These are phyloP conservation scores for Orius insidiosus DNA, from an alignment of 1,140 invertebrate genomes.

Conservation along the genomic window DNA sequence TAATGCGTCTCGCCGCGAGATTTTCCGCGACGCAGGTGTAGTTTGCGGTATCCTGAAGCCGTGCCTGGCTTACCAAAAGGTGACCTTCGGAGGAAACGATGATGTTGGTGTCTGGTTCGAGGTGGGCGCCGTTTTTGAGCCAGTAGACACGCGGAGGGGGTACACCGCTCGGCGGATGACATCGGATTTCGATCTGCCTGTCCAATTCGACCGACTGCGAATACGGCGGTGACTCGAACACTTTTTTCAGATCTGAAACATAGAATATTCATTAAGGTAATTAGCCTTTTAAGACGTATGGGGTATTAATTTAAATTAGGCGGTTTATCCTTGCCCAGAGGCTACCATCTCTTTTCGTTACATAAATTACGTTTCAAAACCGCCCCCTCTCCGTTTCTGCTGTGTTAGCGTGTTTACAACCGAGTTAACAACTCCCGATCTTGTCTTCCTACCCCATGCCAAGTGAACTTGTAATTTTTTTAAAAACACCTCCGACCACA, in stretches of 20 bases:
- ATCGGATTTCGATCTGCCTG: slow-evolving; percentile 68
- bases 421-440: too few species aligned
- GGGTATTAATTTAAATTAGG: background rate
- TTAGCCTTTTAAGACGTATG: background rate
- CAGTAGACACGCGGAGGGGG: slow-evolving; percentile 63
- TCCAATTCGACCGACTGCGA: slow-evolving; percentile 68
- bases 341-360: too few species aligned
- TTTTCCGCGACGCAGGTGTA: slow-evolving; percentile 95
- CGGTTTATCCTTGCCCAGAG: too few species aligned
- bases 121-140: slow-evolving; percentile 19
- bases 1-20: slow-evolving; percentile 69
- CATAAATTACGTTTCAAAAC: too few species aligned
- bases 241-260: slow-evolving; percentile 60
- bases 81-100: slow-evolving; percentile 28
- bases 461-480: too few species aligned
- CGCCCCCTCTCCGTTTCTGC: too few species aligned
- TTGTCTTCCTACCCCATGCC: too few species aligned
- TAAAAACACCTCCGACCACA: too few species aligned
- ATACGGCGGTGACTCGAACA: slow-evolving; percentile 64
- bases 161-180: slow-evolving; percentile 70
- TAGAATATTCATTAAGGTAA: background rate
- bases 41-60: slow-evolving; percentile 76
- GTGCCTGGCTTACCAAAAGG: slow-evolving; percentile 74
- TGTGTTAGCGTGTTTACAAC: too few species aligned
- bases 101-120: slow-evolving; percentile 22